A percentile compares a stretch with the other conserved stretches of the same genome.
Conservation (phyloP, 2,888 invertebrate genomes). For the Dendrolimus pini region DNA sequence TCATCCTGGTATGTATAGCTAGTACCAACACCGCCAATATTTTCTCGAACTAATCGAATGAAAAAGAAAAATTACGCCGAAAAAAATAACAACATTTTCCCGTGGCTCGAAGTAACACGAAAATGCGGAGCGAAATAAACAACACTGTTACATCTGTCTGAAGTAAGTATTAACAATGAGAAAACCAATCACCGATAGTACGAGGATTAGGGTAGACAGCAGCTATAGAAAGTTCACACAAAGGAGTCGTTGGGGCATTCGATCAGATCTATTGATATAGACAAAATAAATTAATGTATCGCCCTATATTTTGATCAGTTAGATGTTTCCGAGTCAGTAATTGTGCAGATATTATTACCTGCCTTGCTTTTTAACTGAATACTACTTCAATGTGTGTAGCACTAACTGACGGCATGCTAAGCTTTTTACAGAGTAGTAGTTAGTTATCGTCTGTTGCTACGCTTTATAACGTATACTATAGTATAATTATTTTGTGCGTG, state of each 20-base stretch:
- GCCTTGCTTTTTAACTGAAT: too few species aligned
- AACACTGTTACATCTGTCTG: neutral
- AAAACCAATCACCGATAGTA: constrained; percentile 6
- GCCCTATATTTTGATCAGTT: neutral
- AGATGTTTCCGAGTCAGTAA: too few species aligned
- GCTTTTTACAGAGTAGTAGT: too few species aligned
- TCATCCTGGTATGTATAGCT: too few species aligned
- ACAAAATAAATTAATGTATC: neutral
- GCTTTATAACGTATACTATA: too few species aligned
- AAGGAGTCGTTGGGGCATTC: neutral
- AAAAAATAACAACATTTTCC: neutral
- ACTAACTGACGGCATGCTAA: too few species aligned
- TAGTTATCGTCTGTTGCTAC: too few species aligned
- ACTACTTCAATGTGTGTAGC: too few species aligned
- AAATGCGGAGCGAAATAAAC: neutral
- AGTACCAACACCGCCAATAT: neutral
- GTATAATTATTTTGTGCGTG: too few species aligned
- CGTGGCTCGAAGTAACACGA: neutral
- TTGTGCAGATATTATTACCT: too few species aligned
- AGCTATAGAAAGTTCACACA: neutral
- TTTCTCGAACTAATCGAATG: neutral
- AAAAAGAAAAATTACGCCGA: neutral
- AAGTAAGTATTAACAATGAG: neutral
- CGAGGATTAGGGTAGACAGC: constrained; percentile 3
- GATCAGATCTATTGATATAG: neutral